Base-by-base conservation (phyloP, 35 echinoderm and acorn worm genomes). In the Strongylocentrotus purpuratus region DNA sequence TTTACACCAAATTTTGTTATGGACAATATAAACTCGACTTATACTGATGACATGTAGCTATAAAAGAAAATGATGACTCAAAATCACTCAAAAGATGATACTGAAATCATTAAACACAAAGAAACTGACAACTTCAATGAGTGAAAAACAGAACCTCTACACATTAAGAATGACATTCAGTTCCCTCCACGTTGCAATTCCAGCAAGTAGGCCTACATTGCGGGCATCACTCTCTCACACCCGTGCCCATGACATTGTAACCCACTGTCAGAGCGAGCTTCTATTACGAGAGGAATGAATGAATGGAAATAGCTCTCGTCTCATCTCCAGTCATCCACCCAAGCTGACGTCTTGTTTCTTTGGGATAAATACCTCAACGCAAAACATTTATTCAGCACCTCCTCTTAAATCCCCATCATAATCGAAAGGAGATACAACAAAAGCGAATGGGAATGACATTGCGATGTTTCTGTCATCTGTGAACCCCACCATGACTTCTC, bases 331-430 rank as follows among this genome's bases (percentile, higher is more conserved):
- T 28, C 65, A 78, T 78, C 65, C 7, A 22, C 22, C 5, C 18
- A 78, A 22, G 65, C 65, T 71, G 61, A 78, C 65, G 65, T 78
- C 65, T 78, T 78, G 65, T 78, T 78, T 78, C 65, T 78, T 22
- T 28, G 25, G 65, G 65, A 78, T n/a, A 78, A 78, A 78, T 78
- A 78, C 65, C 65, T 78, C 22, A n/a, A 78, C 20, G 65, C 65
- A 78, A 78, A 78, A 78, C 65, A 78, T 78, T 78, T 78, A 78
- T 78, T 78, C 65, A 78, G 65, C 65, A 78, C 65, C 65, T 28
- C 65, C 65, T 78, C 65, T 78, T n/a, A 78, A 78, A 28, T 78
- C 65, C 61, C 65, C 22, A 78, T 78, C 65, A 78, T n/a, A n/a
- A n/a, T 18, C 20, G 65, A 78, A 78, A 78, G 50, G 65, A 78